Evolutionary conservation across 2,797 vertebrate genomes (phyloP).

Genomic region (Platyrinchus mystaceus): DNA sequence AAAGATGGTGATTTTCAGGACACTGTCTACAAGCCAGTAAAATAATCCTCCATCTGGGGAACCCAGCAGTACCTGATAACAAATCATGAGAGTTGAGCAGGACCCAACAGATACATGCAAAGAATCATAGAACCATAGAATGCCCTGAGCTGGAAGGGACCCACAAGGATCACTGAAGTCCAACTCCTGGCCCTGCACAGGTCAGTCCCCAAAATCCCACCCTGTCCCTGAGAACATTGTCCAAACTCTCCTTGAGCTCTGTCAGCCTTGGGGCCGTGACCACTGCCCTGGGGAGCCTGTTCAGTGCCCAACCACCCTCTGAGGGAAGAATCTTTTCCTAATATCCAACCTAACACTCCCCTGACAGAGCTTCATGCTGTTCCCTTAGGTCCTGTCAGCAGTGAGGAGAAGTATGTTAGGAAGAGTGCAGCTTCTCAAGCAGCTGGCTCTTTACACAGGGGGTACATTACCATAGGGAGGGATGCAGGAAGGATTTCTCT

Average conservation of each 20-base stretch:
- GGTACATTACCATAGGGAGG: rapidly evolving
- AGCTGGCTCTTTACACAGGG: neutral
- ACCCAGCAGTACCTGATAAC: neutral
- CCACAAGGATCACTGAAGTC: neutral
- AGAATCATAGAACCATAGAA: neutral
- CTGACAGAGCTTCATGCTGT: rapidly evolving
- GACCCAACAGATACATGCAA: neutral
- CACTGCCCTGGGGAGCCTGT: neutral
- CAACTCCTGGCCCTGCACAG: rapidly evolving
- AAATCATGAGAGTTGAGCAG: neutral
- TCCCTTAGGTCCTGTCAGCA: neutral
- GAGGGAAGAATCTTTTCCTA: neutral
- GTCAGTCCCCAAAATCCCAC: neutral
- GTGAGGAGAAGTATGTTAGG: neutral
- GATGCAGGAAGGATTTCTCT: neutral
- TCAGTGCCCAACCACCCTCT: neutral
- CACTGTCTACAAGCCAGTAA: neutral
- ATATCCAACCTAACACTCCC: rapidly evolving
- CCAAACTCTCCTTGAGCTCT: neutral
- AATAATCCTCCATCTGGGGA: neutral
- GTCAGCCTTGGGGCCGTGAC: rapidly evolving
- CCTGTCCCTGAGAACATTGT: rapidly evolving
- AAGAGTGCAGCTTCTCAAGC: neutral
- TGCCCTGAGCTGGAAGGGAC: neutral
- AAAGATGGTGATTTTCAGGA: neutral